These are phyloP conservation scores for Girardia tigrina DNA, from an alignment of 2,888 invertebrate genomes.

Conservation along the genomic window DNA sequence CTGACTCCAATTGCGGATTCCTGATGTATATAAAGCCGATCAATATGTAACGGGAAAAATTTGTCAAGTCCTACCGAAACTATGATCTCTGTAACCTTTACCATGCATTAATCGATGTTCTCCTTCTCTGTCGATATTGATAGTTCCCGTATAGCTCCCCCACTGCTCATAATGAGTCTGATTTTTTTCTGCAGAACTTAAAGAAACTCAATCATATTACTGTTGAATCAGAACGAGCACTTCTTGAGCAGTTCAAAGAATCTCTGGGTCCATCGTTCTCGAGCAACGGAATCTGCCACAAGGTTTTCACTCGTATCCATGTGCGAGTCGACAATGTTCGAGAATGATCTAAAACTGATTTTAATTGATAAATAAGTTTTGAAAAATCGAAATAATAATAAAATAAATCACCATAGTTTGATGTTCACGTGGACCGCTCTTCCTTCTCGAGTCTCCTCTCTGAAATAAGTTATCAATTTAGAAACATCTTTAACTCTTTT, in stretches of 20 bases:
- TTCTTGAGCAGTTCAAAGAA: constrained; percentile 41
- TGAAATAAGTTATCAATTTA: too few relatives aligned
- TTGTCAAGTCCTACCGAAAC: constrained; percentile 43
- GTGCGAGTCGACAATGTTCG: constrained; percentile 44
- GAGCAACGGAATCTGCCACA: constrained; percentile 43
- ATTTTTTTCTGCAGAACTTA: constrained; percentile 39
- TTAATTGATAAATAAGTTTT: background rate
- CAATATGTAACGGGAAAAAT: too few relatives aligned
- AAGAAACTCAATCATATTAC: too few relatives aligned
- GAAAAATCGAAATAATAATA: constrained; percentile 30
- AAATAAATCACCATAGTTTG: constrained; percentile 39
- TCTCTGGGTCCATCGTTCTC: constrained; percentile 43
- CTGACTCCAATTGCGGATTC: constrained; percentile 42
- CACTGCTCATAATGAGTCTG: constrained; percentile 47
- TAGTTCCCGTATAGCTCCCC: constrained; percentile 42
- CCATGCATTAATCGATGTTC: constrained; percentile 38
- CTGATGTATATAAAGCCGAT: constrained; percentile 39
- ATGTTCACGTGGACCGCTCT: constrained; percentile 41
- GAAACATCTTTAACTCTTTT: too few relatives aligned
- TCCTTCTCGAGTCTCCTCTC: constrained; percentile 38
- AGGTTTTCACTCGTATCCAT: constrained; percentile 40
- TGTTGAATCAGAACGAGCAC: constrained; percentile 37
- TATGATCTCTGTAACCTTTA: constrained; percentile 43
- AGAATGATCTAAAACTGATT: constrained; percentile 42
- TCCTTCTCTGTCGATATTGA: constrained; percentile 41